phyloP scores from a whole-genome alignment of 2,113 vertebrate genomes.

The Pantherophis guttatus region DNA sequence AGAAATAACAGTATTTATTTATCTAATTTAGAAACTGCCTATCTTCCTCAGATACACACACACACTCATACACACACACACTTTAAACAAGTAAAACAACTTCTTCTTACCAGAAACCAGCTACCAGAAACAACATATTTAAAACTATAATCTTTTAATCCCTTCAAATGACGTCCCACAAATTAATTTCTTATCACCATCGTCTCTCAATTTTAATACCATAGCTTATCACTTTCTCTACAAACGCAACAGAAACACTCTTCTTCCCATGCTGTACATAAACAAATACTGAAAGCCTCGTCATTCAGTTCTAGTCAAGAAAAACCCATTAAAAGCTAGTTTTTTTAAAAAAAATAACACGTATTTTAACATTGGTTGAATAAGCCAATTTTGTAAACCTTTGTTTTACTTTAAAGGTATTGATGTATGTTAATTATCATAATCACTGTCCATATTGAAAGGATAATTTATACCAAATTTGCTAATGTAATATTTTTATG shows the following conservation, averaged over 20 bases:
- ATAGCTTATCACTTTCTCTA: not conserved
- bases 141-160: not conserved
- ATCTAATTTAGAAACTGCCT: not conserved
- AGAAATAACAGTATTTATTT: not conserved
- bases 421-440: not conserved
- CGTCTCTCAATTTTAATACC: not conserved
- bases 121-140: not conserved
- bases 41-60: not conserved
- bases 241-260: not conserved
- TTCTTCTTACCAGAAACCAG: not conserved
- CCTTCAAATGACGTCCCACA: not conserved
- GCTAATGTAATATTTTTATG: not conserved
- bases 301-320: not conserved
- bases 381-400: not conserved
- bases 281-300: not conserved
- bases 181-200: not conserved
- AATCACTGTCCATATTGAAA: not conserved
- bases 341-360: not conserved
- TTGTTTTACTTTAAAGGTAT: not conserved
- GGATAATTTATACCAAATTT: not conserved
- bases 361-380: not conserved
- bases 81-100: not conserved
- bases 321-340: not conserved
- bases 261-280: not conserved
- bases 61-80: not conserved